A percentile compares a stretch with the other conserved stretches of the same genome.
phyloP scores from a whole-genome alignment of 2,888 invertebrate genomes.

The Synergus laeviventris region DNA sequence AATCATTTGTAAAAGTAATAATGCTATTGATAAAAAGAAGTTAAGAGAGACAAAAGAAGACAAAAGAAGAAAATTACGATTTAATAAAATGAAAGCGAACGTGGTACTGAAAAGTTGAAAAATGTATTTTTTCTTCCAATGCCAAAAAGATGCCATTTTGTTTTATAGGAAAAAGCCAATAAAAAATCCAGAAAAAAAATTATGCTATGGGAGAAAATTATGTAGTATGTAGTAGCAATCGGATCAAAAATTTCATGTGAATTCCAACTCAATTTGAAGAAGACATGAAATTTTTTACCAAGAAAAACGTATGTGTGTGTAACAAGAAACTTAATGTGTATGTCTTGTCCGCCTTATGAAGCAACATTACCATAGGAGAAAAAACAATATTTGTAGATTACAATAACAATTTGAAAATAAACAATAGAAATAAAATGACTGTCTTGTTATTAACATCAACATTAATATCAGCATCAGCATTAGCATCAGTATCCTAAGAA shows the following conservation, averaged over 20 bases:
- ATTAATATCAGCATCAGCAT: no score
- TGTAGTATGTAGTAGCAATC: slow-evolving; percentile 53
- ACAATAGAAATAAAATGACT: slow-evolving; percentile 62
- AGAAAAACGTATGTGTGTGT: slow-evolving; percentile 67
- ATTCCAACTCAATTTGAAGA: neutral
- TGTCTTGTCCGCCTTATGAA: slow-evolving; percentile 74
- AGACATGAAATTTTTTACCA: slow-evolving; percentile 26
- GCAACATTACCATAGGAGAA: slow-evolving; percentile 67
- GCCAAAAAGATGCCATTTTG: slow-evolving; percentile 76
- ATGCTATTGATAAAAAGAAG: slow-evolving; percentile 50
- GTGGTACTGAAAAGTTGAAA: slow-evolving; percentile 64
- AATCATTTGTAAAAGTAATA: slow-evolving; percentile 64
- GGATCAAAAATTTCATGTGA: slow-evolving; percentile 5
- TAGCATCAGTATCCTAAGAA: no score
- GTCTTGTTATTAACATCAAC: neutral
- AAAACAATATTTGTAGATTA: slow-evolving; percentile 69
- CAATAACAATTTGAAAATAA: slow-evolving; percentile 65
- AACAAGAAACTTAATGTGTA: slow-evolving; percentile 68
- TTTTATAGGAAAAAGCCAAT: slow-evolving; percentile 71
- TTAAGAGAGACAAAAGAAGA: slow-evolving; percentile 51
- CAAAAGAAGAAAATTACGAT: slow-evolving; percentile 57
- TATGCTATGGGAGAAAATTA: slow-evolving; percentile 44
- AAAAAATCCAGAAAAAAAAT: slow-evolving; percentile 66
- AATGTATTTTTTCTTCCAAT: slow-evolving; percentile 75
- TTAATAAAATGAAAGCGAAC: slow-evolving; percentile 59